Evolutionary conservation across 2,888 invertebrate species (phyloP).

Genomic region (Acleris laterana): DNA sequence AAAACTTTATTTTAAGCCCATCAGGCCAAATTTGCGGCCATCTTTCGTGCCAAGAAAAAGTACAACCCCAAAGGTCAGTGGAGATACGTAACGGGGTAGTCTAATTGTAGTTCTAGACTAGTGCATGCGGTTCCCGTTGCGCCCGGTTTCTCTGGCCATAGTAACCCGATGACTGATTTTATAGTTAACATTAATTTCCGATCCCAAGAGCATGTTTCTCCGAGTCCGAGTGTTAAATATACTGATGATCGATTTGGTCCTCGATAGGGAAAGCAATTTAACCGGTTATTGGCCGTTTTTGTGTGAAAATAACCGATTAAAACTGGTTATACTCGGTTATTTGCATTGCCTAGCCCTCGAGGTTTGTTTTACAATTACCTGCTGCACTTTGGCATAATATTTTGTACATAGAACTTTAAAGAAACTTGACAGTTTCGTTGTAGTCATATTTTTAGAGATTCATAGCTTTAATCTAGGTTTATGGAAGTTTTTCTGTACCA

Average conservation of each 20-base stretch:
- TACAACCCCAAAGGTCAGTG: slow-evolving; percentile 57
- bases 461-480: slow-evolving; percentile 79
- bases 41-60: slow-evolving; percentile 70
- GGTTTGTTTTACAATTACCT: slow-evolving; percentile 25
- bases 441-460: slow-evolving; percentile 77
- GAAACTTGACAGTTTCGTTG: slow-evolving; percentile 63
- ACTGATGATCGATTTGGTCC: background rate
- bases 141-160: slow-evolving; percentile 67
- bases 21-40: slow-evolving; percentile 71
- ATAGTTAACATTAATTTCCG: slow-evolving; percentile 41
- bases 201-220: slow-evolving; percentile 53
- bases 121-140: slow-evolving; percentile 46
- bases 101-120: slow-evolving; percentile 34
- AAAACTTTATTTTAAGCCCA: slow-evolving; percentile 68
- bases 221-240: slow-evolving; percentile 51
- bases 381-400: slow-evolving; percentile 39
- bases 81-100: slow-evolving; percentile 43
- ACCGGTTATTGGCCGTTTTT: too few species aligned
- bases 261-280: too few species aligned
- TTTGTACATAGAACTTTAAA: slow-evolving; percentile 57
- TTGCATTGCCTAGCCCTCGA: too few species aligned
- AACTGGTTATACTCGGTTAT: too few species aligned
- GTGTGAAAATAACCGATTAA: too few species aligned
- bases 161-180: slow-evolving; percentile 44
- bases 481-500: slow-evolving; percentile 79